These are phyloP conservation scores for Punctoribates punctum DNA, from an alignment of 2,888 invertebrate species.

Conservation along the genomic window DNA sequence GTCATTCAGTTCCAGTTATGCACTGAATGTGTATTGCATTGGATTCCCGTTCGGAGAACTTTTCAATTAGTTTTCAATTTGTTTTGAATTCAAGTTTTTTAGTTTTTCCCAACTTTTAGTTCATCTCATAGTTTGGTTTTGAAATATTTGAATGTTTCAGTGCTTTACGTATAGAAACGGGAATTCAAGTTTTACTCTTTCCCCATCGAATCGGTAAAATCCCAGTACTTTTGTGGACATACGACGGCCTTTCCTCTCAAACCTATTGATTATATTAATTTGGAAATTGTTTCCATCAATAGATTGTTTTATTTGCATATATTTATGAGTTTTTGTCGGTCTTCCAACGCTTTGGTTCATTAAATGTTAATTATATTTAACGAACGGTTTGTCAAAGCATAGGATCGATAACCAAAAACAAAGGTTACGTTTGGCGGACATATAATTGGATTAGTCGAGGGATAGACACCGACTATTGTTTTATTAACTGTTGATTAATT, in stretches of 20 bases:
- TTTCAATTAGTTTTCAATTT: background rate
- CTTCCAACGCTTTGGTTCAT: background rate
- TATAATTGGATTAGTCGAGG: no score
- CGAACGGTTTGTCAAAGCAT: no score
- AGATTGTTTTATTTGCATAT: background rate
- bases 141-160: background rate
- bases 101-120: background rate
- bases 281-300: background rate
- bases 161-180: background rate
- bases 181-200: background rate
- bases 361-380: no score
- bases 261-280: background rate
- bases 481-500: no score
- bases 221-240: background rate
- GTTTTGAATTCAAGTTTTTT: background rate
- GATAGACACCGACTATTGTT: no score
- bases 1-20: conserved; percentile 32
- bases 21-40: background rate
- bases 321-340: background rate
- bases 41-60: no score
- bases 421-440: no score
- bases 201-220: background rate
- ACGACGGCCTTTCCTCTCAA: background rate
- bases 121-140: background rate
- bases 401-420: no score